Conservation (phyloP, 2,888 invertebrate species). For the Apeira syringaria region DNA sequence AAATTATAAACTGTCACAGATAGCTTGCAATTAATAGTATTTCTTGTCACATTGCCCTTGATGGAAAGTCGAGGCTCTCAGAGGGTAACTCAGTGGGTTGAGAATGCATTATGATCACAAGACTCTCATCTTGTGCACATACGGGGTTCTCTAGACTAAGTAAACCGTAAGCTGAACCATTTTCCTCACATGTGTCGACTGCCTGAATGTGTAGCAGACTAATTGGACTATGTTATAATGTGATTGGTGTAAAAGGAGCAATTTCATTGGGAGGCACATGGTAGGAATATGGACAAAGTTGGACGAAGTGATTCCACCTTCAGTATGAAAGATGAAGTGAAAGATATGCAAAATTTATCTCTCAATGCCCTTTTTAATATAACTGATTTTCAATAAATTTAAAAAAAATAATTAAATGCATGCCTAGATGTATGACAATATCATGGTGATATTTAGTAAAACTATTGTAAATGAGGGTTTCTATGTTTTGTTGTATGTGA, state of each 20-base stretch:
- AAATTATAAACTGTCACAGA: too few relatives aligned
- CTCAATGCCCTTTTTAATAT: too few relatives aligned
- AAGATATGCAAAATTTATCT: too few relatives aligned
- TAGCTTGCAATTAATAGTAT: too few relatives aligned
- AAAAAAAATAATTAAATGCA: too few relatives aligned
- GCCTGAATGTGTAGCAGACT: slow-evolving; percentile 59
- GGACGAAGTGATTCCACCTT: slow-evolving; percentile 59
- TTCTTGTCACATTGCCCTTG: slow-evolving; percentile 27
- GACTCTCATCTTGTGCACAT: slow-evolving; percentile 59
- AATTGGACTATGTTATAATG: slow-evolving; percentile 14
- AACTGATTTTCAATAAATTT: too few relatives aligned
- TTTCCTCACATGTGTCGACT: slow-evolving; percentile 61
- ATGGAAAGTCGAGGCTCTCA: slow-evolving; percentile 51
- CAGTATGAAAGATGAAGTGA: slow-evolving; percentile 26
- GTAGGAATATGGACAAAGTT: slow-evolving; percentile 59
- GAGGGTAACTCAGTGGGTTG: slow-evolving; percentile 61
- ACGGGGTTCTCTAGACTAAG: slow-evolving; percentile 74
- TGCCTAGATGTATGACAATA: too few relatives aligned
- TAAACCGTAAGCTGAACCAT: slow-evolving; percentile 63
- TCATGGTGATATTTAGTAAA: too few relatives aligned
- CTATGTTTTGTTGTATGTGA: too few relatives aligned
- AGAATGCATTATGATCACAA: slow-evolving; percentile 72
- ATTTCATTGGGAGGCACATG: slow-evolving; percentile 60
- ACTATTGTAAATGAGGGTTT: too few relatives aligned
- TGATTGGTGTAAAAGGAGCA: too few relatives aligned